phyloP scores from a whole-genome alignment of 2,113 vertebrate genomes.

The Hiodon tergisus region DNA sequence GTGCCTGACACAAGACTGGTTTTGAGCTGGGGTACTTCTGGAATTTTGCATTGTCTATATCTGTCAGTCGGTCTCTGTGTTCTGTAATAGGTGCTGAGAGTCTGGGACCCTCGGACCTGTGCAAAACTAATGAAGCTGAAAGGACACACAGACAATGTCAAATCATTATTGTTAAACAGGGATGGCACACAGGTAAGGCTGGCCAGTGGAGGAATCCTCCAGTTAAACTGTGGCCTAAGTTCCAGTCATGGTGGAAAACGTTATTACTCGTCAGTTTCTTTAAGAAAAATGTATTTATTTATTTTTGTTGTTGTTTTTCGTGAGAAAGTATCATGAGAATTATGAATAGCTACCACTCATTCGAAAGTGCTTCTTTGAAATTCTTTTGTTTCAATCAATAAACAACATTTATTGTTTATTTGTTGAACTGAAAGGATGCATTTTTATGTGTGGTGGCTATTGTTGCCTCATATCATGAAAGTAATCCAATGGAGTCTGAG shows the following conservation, averaged over 20 bases:
- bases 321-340: too few relatives aligned
- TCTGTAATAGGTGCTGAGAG: constrained; percentile 76
- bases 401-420: background rate
- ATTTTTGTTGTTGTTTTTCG: too few relatives aligned
- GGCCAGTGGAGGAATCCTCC: background rate
- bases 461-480: too few relatives aligned
- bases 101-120: constrained; percentile 96
- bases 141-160: constrained; percentile 95
- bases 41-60: background rate
- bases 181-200: constrained; percentile 87
- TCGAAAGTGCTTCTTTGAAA: too few relatives aligned
- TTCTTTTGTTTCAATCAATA: background rate
- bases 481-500: too few relatives aligned
- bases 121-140: constrained; percentile 98
- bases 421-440: background rate
- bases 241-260: too few relatives aligned
- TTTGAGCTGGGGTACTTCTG: background rate
- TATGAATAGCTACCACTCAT: too few relatives aligned
- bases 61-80: constrained; percentile 7
- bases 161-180: constrained; percentile 86
- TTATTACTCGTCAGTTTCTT: background rate
- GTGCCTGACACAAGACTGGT: too few relatives aligned
- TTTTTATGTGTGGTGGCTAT: background rate
- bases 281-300: background rate
- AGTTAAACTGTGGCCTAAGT: too few relatives aligned